phyloP scores from a whole-genome alignment of 2,888 invertebrate genomes.

The Diloba caeruleocephala region DNA sequence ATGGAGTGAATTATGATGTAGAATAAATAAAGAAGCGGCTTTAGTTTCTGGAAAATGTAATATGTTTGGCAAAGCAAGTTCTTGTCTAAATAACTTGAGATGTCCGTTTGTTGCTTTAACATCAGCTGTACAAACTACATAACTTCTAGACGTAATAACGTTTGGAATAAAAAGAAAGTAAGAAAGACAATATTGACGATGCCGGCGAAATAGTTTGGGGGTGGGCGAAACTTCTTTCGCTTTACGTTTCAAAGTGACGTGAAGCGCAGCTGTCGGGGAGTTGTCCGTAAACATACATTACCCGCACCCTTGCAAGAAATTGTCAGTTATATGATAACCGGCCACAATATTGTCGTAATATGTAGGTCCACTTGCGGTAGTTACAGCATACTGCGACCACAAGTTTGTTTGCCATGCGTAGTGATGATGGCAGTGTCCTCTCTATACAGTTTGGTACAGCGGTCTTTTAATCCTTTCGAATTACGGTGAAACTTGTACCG shows the following conservation, averaged over 20 bases:
- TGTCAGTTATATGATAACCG: constrained; percentile 4
- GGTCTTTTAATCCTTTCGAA: too few relatives aligned
- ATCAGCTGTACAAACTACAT: constrained; percentile 18
- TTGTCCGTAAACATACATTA: constrained; percentile 44
- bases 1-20: constrained; percentile 24
- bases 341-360: constrained; percentile 29
- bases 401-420: too few relatives aligned
- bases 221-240: constrained; percentile 19
- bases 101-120: constrained; percentile 3
- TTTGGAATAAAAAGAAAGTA: constrained; percentile 28
- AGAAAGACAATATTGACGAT: constrained; percentile 33
- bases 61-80: background rate
- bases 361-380: constrained; percentile 4
- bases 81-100: constrained; percentile 9
- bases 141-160: constrained; percentile 26
- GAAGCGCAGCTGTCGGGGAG: constrained; percentile 35
- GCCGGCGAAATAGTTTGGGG: constrained; percentile 28
- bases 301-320: constrained; percentile 28
- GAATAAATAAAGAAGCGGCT: constrained; percentile 13
- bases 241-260: constrained; percentile 23
- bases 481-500: too few relatives aligned
- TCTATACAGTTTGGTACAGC: too few relatives aligned
- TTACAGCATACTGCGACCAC: too few relatives aligned
- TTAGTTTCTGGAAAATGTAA: background rate
- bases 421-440: too few relatives aligned